Conservation (phyloP, 2,888 invertebrate genomes). For the Drosophila mettleri region DNA sequence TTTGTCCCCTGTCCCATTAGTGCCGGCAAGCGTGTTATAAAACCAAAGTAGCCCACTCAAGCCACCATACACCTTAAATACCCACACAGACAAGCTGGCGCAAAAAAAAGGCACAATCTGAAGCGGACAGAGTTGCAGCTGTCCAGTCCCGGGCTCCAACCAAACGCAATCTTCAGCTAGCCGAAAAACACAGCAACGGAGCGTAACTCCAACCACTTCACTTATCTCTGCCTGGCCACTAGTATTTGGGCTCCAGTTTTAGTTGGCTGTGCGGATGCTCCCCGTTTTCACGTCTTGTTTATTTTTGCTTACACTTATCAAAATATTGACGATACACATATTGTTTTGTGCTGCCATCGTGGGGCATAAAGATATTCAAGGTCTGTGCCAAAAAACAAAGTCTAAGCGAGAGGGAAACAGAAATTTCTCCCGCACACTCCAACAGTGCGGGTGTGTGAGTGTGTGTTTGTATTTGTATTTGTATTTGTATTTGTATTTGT, state of each 20-base stretch:
- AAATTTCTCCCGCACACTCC: conserved; percentile 62
- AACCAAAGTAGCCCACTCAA: conserved; percentile 74
- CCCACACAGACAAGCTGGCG: conserved; percentile 24
- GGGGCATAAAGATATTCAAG: conserved; percentile 72
- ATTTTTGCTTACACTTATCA: conserved; percentile 81
- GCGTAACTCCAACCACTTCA: conserved; percentile 16
- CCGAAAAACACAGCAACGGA: conserved; percentile 1
- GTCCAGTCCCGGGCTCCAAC: conserved; percentile 5
- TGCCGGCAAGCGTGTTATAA: conserved; percentile 47
- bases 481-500: conserved; percentile 15
- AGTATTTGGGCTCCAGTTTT: conserved; percentile 21
- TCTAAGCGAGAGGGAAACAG: conserved; percentile 23
- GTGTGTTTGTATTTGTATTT: conserved; percentile 12
- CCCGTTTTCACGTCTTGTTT: conserved; percentile 74
- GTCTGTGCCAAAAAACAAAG: conserved; percentile 30
- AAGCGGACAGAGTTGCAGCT: conserved; percentile 55
- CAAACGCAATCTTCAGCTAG: conserved; percentile 13
- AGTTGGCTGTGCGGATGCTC: conserved; percentile 46
- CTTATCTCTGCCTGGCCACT: conserved; percentile 7
- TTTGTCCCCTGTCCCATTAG: conserved; percentile 32
- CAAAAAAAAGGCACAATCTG: conserved; percentile 32
- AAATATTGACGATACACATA: conserved; percentile 77
- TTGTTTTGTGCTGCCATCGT: conserved; percentile 63
- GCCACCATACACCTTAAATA: conserved; percentile 57
- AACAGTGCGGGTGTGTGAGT: conserved; percentile 18